Evolutionary conservation across 1,140 invertebrate species (phyloP).

Genomic region (Apis mellifera): DNA sequence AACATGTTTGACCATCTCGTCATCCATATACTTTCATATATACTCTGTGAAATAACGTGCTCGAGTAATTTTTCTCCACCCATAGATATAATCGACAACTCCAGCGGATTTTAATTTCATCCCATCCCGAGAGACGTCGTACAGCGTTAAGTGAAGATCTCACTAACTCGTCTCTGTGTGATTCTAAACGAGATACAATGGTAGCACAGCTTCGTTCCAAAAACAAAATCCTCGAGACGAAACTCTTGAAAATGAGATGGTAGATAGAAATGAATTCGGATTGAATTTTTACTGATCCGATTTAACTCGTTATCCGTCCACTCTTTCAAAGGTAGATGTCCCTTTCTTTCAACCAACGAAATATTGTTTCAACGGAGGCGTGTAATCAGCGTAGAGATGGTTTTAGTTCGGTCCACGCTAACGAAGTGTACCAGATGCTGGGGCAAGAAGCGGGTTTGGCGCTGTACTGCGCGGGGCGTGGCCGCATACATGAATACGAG

Average conservation of each 20-base stretch:
- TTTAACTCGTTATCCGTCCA: neutral
- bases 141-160: neutral
- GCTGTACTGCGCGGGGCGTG: slow-evolving; percentile 73
- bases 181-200: too few relatives aligned
- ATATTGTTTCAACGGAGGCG: slow-evolving; percentile 32
- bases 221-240: neutral
- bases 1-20: too few relatives aligned
- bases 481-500: slow-evolving; percentile 75
- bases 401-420: slow-evolving; percentile 53
- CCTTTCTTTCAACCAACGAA: slow-evolving; percentile 2
- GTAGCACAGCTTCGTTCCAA: too few relatives aligned
- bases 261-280: neutral
- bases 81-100: too few relatives aligned
- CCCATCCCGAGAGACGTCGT: neutral
- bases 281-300: neutral
- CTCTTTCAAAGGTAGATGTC: too few relatives aligned
- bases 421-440: slow-evolving; percentile 73
- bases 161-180: neutral
- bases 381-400: slow-evolving; percentile 17
- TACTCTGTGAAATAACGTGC: too few relatives aligned
- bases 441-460: slow-evolving; percentile 60
- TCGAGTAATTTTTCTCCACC: too few relatives aligned
- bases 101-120: too few relatives aligned
- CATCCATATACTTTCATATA: too few relatives aligned
- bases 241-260: neutral